These are phyloP conservation scores for Endotricha flammealis DNA, from an alignment of 2,888 invertebrate species.

Conservation along the genomic window DNA sequence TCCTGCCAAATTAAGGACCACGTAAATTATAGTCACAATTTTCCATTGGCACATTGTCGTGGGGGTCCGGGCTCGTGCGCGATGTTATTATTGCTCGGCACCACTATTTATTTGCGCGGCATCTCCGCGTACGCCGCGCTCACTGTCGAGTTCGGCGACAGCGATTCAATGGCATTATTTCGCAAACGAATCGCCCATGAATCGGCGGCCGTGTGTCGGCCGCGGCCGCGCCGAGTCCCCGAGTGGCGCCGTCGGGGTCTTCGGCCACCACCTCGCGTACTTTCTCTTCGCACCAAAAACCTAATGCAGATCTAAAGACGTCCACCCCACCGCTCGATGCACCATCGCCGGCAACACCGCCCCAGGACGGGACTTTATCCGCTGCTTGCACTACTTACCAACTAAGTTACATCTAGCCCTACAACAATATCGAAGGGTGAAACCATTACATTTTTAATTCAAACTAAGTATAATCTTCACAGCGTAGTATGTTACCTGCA, in stretches of 20 bases:
- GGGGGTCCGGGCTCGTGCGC: constrained; percentile 37
- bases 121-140: constrained; percentile 56
- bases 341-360: constrained; percentile 15
- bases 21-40: constrained; percentile 59
- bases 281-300: constrained; percentile 67
- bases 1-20: constrained; percentile 43
- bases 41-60: constrained; percentile 73
- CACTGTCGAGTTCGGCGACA: constrained; percentile 58
- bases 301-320: constrained; percentile 29
- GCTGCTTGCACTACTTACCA: neutral
- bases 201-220: constrained; percentile 67
- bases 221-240: constrained; percentile 66
- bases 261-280: constrained; percentile 65
- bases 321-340: constrained; percentile 24
- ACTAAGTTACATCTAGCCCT: too few species aligned
- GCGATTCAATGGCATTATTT: constrained; percentile 66
- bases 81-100: constrained; percentile 37
- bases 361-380: constrained; percentile 18
- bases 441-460: too few species aligned
- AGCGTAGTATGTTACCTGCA: too few species aligned
- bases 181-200: constrained; percentile 54
- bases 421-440: too few species aligned
- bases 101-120: constrained; percentile 67
- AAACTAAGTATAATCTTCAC: too few species aligned
- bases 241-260: constrained; percentile 54